Percentiles rank a stretch among this genome's conserved stretches.
Evolutionary conservation across 2,888 invertebrate species (phyloP).

Genomic region (Selenia dentaria): DNA sequence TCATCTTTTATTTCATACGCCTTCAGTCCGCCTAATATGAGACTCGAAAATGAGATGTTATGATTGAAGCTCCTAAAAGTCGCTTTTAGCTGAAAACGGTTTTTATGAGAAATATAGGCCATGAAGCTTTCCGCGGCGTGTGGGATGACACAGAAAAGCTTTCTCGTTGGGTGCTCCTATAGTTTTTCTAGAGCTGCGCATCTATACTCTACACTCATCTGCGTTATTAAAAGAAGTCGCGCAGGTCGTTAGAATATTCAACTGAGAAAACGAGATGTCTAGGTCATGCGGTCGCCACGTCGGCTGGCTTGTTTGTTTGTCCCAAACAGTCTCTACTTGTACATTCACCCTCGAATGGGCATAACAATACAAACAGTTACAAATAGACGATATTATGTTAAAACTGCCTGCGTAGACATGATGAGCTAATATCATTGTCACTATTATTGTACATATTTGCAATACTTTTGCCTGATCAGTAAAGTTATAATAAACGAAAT

Average conservation of each 20-base stretch:
- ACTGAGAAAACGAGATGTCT: slow-evolving; percentile 24
- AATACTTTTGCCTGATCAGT: too few species aligned
- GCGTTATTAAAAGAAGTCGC: slow-evolving; percentile 55
- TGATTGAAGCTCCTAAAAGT: slow-evolving; percentile 33
- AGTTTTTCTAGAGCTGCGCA: slow-evolving; percentile 33
- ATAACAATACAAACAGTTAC: too few species aligned
- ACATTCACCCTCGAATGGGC: too few species aligned
- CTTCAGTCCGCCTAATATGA: slow-evolving; percentile 4
- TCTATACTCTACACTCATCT: slow-evolving; percentile 46
- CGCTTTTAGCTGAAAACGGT: slow-evolving; percentile 55
- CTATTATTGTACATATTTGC: too few species aligned
- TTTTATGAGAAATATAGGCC: slow-evolving; percentile 73
- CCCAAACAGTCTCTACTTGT: slow-evolving; percentile 10
- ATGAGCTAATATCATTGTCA: too few species aligned
- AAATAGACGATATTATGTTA: too few species aligned
- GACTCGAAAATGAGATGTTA: slow-evolving; percentile 1
- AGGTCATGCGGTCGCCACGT: slow-evolving; percentile 9
- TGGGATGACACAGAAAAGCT: slow-evolving; percentile 73
- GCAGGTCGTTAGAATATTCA: slow-evolving; percentile 25
- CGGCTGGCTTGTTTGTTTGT: slow-evolving; percentile 9
- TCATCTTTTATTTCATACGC: slow-evolving; percentile 38
- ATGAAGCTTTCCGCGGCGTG: slow-evolving; percentile 55
- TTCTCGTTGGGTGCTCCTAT: slow-evolving; percentile 56
- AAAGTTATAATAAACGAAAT: too few species aligned
- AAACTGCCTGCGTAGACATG: too few species aligned